Base-by-base conservation (phyloP, 2,888 invertebrate genomes). In the Xanthia togata region DNA sequence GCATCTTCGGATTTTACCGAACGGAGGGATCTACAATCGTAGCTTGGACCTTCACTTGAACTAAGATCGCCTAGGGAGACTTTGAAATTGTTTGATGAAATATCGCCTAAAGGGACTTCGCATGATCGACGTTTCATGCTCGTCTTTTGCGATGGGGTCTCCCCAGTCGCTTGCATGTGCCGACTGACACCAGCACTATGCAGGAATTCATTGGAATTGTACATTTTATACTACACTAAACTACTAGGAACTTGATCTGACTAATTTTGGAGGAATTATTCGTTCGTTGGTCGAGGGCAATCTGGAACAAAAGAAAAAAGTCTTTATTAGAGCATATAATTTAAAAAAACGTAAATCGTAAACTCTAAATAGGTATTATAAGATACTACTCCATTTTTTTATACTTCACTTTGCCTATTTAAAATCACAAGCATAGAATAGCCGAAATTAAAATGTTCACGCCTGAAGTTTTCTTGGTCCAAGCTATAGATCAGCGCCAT, bases 121-220 rank as follows among this genome's bases (percentile, higher is more conserved):
- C 96, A 96, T 0, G 96, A 96, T 0, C 96, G 91, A 9, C 96
- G 88, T 80, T 96, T 96, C 96, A 96, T 96, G 71, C 95, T 95
- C 0, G 96, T 95, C 87, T 96, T 96, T 78, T 96, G 96, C 11
- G 96, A 94, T 0, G 96, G 96, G 0, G 96, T 89, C 79, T 96
- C 96, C 5, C 96, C 96, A 4, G 96, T 96, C 2, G 96, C 96
- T 78, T 96, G 95, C 96, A 96, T 96, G 81, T 96, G 96, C 14
- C 96, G 94, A 85, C 96, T 96, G 0, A 96, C 96, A 79, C 96
- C 96, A 11, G 96, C 96, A 82, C 96, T 96, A 26, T 96, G 96
- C 80, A 96, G 85, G 83, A 96, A 96, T 89, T 96, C 96, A 85
- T 93, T 96, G 9, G 96, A 96, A 90, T 93, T 95, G 85, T 96